Percentiles rank a stretch among this genome's conserved stretches.
These are phyloP conservation scores for Idaea straminata DNA, from an alignment of 2,888 invertebrate species.

Conservation along the genomic window DNA sequence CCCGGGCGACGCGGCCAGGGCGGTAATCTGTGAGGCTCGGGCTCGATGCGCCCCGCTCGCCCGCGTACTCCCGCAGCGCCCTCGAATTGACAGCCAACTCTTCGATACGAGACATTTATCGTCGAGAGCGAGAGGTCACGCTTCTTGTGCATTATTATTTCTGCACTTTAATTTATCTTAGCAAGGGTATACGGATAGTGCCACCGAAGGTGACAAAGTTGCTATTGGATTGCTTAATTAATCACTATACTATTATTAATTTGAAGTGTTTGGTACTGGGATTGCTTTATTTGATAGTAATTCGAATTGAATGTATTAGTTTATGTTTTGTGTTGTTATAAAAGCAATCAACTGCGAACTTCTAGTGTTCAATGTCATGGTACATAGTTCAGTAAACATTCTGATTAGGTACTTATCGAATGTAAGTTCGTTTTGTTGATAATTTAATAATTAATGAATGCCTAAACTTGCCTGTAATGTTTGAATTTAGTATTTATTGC, in stretches of 20 bases:
- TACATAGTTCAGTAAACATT: conserved; percentile 34
- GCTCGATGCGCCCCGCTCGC: neutral
- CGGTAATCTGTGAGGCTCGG: conserved; percentile 20
- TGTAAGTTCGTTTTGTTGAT: conserved; percentile 18
- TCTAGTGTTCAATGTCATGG: conserved; percentile 62
- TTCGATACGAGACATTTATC: too few relatives aligned
- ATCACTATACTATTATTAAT: conserved; percentile 36
- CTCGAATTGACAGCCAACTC: neutral
- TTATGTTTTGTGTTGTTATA: conserved; percentile 47
- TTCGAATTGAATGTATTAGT: conserved; percentile 43
- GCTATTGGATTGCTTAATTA: conserved; percentile 25
- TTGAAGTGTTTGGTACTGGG: conserved; percentile 37
- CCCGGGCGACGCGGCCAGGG: conserved; percentile 30
- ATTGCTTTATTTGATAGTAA: conserved; percentile 45
- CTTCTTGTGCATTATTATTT: conserved; percentile 51
- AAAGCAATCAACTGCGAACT: conserved; percentile 42
- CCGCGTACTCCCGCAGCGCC: neutral
- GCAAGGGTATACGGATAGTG: conserved; percentile 69
- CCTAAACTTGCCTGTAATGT: conserved; percentile 71
- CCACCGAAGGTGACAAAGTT: conserved; percentile 62
- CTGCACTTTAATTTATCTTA: conserved; percentile 62
- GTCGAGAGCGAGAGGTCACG: conserved; percentile 35
- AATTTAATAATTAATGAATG: conserved; percentile 48
- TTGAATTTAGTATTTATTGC: conserved; percentile 54
- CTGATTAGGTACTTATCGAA: neutral